phyloP scores from a whole-genome alignment of 2,113 vertebrate genomes.

The Nannobrachium achirus region DNA sequence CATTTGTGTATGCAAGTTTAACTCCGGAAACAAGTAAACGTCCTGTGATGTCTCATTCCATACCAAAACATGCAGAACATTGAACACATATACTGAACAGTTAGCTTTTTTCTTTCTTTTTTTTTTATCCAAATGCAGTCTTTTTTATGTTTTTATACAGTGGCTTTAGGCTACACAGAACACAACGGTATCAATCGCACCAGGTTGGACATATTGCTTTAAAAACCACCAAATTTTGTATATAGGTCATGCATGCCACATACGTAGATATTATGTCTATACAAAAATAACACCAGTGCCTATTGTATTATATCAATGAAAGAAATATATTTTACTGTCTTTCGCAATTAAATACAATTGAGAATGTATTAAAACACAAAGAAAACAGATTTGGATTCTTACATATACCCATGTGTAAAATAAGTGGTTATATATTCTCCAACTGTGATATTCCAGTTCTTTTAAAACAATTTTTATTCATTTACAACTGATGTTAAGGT shows the following conservation, averaged over 20 bases:
- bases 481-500: slow-evolving; percentile 55
- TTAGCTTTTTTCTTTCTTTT: slow-evolving; percentile 53
- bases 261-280: slow-evolving; percentile 83
- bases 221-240: slow-evolving; percentile 80
- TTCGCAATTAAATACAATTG: slow-evolving; percentile 69
- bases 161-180: slow-evolving; percentile 82
- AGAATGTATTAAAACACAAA: slow-evolving; percentile 53
- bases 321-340: slow-evolving; percentile 64
- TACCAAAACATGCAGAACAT: slow-evolving; percentile 84
- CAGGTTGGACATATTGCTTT: slow-evolving; percentile 85
- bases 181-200: slow-evolving; percentile 81
- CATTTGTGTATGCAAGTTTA: slow-evolving; percentile 29
- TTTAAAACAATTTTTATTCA: slow-evolving; percentile 46
- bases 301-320: slow-evolving; percentile 78
- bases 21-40: slow-evolving; percentile 68
- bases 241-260: slow-evolving; percentile 87
- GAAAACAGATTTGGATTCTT: slow-evolving; percentile 37
- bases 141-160: slow-evolving; percentile 51
- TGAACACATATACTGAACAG: slow-evolving; percentile 81
- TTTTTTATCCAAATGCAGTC: slow-evolving; percentile 71
- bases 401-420: slow-evolving; percentile 20
- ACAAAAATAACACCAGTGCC: slow-evolving; percentile 86
- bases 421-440: slow-evolving; percentile 60
- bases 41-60: slow-evolving; percentile 78
- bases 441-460: slow-evolving; percentile 66